A percentile compares a stretch with the other conserved stretches of the same genome.
These are phyloP conservation scores for Atlantisia rogersi DNA, from an alignment of 2,113 vertebrate genomes.

Conservation along the genomic window DNA sequence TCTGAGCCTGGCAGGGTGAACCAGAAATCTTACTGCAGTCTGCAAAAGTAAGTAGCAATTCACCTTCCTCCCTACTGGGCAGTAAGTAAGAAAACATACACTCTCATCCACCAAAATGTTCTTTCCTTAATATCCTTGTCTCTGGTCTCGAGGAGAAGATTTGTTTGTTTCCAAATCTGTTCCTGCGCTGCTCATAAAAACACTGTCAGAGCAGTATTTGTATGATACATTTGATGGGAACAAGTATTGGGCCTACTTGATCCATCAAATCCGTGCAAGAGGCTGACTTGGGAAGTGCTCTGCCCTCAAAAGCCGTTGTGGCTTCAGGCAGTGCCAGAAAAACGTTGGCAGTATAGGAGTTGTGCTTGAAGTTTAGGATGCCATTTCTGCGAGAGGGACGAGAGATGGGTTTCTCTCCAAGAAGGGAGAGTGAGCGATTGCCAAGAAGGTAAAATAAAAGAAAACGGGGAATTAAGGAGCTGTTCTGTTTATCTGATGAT, in stretches of 20 bases:
- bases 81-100: constrained; percentile 66
- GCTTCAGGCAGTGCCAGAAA: neutral
- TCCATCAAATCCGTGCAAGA: neutral
- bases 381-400: neutral
- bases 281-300: neutral
- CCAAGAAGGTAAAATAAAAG: constrained; percentile 13
- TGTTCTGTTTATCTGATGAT: neutral
- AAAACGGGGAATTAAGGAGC: neutral
- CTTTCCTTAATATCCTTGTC: constrained; percentile 56
- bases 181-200: constrained; percentile 17
- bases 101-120: constrained; percentile 65
- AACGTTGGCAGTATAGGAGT: neutral
- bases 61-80: constrained; percentile 71
- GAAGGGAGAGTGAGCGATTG: neutral
- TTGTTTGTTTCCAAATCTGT: constrained; percentile 56
- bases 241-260: neutral
- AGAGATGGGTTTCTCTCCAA: neutral
- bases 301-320: neutral
- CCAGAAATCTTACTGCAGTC: constrained; percentile 22
- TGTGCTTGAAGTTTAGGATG: neutral
- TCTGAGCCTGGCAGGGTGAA: constrained; percentile 56
- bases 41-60: constrained; percentile 65
- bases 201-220: neutral
- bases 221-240: constrained; percentile 9
- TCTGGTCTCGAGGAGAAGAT: constrained; percentile 50